Percentiles rank a stretch among this genome's conserved stretches.
Conservation (phyloP, 2,888 invertebrate species). For the Erannis defoliaria region DNA sequence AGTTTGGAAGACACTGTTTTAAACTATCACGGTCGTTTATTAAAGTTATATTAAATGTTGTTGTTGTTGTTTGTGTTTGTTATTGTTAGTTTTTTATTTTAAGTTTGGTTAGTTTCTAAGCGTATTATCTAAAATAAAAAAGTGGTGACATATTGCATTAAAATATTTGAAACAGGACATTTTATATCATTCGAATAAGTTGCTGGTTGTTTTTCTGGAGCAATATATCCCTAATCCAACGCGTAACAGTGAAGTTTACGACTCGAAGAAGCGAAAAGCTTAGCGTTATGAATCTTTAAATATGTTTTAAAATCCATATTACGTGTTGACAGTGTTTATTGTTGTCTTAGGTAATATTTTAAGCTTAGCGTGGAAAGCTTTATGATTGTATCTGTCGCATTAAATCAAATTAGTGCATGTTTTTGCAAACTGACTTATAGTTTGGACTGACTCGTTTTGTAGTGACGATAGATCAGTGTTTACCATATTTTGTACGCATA, state of each 20-base stretch:
- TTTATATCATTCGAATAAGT: neutral
- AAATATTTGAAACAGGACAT: neutral
- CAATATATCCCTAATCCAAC: conserved; percentile 39
- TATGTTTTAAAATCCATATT: conserved; percentile 77
- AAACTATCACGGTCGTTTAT: too few species aligned
- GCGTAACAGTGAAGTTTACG: conserved; percentile 81
- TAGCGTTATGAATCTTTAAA: conserved; percentile 82
- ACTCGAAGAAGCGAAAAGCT: conserved; percentile 73
- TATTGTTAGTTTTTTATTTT: too few species aligned
- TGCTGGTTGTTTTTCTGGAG: neutral
- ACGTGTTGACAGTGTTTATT: conserved; percentile 60
- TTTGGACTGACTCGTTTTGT: neutral
- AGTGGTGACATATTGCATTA: too few species aligned
- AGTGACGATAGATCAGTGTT: too few species aligned
- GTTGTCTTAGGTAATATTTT: conserved; percentile 29
- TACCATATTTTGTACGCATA: too few species aligned
- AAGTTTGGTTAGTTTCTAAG: too few species aligned
- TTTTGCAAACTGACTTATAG: neutral
- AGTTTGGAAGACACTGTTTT: too few species aligned
- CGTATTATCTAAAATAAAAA: too few species aligned
- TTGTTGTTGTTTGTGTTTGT: too few species aligned
- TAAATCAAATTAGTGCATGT: neutral
- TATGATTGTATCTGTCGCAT: neutral
- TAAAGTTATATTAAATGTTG: too few species aligned
- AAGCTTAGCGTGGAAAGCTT: neutral